Conservation (phyloP, 2,888 invertebrate genomes). For the Augochlorella aurata region DNA sequence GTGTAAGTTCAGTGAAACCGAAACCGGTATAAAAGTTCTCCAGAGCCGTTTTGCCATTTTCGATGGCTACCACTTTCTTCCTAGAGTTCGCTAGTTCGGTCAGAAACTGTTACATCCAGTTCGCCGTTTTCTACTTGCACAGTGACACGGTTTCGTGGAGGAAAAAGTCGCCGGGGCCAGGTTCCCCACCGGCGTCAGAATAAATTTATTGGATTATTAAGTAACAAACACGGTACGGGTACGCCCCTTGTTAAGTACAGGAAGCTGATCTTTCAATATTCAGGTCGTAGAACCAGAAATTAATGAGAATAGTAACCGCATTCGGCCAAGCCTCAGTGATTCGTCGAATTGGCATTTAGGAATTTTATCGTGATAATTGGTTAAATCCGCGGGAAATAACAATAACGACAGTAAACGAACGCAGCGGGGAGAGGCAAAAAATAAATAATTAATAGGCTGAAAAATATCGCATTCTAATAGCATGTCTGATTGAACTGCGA, state of each 20-base stretch:
- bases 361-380: not conserved
- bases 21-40: slow-evolving; percentile 61
- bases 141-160: not conserved
- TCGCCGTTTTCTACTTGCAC: not conserved
- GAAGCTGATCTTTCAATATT: not conserved
- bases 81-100: slow-evolving; percentile 13
- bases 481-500: not conserved
- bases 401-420: not conserved
- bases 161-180: not conserved
- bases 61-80: slow-evolving; percentile 49
- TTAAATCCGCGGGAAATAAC: not conserved
- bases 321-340: too few relatives aligned
- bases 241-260: not conserved
- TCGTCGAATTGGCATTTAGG: not conserved
- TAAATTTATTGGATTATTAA: not conserved
- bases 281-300: not conserved
- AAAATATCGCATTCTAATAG: not conserved
- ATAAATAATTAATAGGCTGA: too few relatives aligned
- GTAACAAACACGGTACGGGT: not conserved
- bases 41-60: slow-evolving; percentile 45
- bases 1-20: slow-evolving; percentile 53
- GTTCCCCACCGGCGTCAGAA: not conserved
- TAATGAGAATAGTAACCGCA: too few relatives aligned
- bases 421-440: not conserved
- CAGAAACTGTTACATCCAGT: slow-evolving; percentile 8